Percentiles rank a stretch among this genome's conserved stretches.
Conservation (phyloP, 2,113 vertebrate genomes). For the Oreochromis tanganicae region DNA sequence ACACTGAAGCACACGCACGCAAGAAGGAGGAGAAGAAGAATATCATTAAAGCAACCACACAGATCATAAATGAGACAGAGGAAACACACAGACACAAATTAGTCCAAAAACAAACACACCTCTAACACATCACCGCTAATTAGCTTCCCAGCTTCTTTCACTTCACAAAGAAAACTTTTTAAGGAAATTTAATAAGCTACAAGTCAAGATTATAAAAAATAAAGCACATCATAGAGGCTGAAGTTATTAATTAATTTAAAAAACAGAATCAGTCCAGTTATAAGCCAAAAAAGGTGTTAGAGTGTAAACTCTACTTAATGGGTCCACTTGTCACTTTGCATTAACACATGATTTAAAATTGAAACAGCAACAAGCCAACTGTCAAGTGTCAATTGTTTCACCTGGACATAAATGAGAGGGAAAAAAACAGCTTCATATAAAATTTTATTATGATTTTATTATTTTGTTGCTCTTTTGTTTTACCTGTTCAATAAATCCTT, state of each 20-base stretch:
- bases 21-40: fast-evolving
- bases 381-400: fast-evolving
- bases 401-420: fast-evolving
- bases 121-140: neutral
- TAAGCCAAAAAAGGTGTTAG: neutral
- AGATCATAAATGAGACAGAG: neutral
- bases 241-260: neutral
- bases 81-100: neutral
- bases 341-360: neutral
- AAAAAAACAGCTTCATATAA: neutral
- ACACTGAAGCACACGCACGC: slow-evolving; percentile 71
- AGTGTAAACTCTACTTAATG: neutral
- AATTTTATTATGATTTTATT: neutral
- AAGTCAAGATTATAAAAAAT: neutral
- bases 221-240: neutral
- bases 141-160: neutral
- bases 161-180: neutral
- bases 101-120: neutral
- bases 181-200: neutral
- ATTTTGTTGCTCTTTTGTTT: neutral
- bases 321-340: neutral
- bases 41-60: neutral
- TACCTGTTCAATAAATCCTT: neutral
- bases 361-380: neutral
- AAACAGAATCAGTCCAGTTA: neutral